Conservation (phyloP, 1,140 invertebrate genomes). For the Paralvinella palmiformis region DNA sequence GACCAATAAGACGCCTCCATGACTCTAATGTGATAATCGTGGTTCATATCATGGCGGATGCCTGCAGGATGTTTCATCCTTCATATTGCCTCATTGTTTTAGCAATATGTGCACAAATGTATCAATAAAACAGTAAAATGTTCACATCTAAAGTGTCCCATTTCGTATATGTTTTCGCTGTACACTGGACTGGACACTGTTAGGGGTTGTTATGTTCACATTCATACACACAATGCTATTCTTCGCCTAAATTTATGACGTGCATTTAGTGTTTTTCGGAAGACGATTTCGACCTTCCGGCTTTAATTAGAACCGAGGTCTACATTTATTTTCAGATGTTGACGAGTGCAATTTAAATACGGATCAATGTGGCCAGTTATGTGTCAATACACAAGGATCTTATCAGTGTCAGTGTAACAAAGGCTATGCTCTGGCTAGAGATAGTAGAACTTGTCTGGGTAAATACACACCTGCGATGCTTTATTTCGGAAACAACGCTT, state of each 20-base stretch:
- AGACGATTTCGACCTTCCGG: too few species aligned
- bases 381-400: not conserved
- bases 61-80: too few species aligned
- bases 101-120: too few species aligned
- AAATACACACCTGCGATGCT: too few species aligned
- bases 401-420: not conserved
- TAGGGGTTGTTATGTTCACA: not conserved
- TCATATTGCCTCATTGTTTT: too few species aligned
- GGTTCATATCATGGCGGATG: too few species aligned
- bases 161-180: not conserved
- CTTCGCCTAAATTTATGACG: not conserved
- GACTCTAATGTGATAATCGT: too few species aligned
- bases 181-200: not conserved
- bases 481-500: too few species aligned
- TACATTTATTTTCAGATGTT: not conserved
- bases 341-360: slow-evolving; percentile 4
- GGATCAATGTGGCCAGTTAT: not conserved
- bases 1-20: too few species aligned
- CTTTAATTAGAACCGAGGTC: not conserved
- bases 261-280: not conserved
- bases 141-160: not conserved
- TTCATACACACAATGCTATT: not conserved
- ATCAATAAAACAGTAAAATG: too few species aligned
- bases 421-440: not conserved
- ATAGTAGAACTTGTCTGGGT: too few species aligned